Base-by-base conservation (phyloP, 1,140 invertebrate species). In the Plectrocnemia conspersa region DNA sequence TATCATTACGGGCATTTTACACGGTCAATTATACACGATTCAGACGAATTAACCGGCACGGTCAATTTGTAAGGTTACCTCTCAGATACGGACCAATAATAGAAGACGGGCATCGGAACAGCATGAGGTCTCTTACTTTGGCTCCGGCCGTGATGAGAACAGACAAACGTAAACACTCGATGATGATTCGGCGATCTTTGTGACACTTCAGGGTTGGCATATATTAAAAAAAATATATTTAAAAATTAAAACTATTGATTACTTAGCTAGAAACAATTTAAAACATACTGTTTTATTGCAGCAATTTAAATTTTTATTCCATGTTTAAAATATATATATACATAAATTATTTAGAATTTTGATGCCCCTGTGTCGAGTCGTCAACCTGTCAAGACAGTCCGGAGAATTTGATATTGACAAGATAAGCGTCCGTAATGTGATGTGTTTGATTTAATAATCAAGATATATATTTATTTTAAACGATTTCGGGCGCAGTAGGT, bases 381-480 rank as follows among this genome's bases (percentile, higher is more conserved):
- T 21, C 40, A 73, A 72, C 73, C 73, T 74, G 71, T 72, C 72
- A 72, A 70, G 72, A 72, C 68, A 71, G 72, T 73, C 72, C 71
- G 72, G 71, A 68, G 71, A 72, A 72, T 74, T 74, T 67, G 72
- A 75, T 75, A 75, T 75, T 75, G 73, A 74, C 72, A 73, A 73
- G 73, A 74, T 75, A 75, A 75, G 58, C 73, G 74, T 72, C 73
- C 72, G 73, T 76, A 76, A 76, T 76, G 72, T 76, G 73, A 76
- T 76, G 72, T 76, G 73, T 74, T 74, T 74, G 73, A 76, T 76
- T 76, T 74, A 76, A 76, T 76, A 76, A 74, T 68, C 61, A 72
- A 75, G 71, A 74, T 59, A 59, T 59, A 59, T 58, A 56, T 45
- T 50, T 50, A 48, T 53, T 60, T 60, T 55, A 60, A 60, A 60